Base-by-base conservation (phyloP, 2,113 vertebrate species). In the Pseudopodoces humilis region DNA sequence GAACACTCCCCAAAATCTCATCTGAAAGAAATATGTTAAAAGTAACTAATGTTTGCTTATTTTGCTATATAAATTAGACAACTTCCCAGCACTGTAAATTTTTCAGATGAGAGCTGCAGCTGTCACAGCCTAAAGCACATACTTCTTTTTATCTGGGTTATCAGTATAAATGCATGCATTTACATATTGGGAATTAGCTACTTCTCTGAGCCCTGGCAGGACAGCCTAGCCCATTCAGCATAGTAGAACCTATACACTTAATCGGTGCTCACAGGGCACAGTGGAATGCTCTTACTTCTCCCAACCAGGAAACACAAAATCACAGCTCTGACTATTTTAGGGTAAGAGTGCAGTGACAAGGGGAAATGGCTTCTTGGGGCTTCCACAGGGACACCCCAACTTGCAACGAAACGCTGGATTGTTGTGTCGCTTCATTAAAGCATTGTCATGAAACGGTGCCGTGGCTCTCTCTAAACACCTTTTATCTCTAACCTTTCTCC, bases 131-230 rank as follows among this genome's bases (percentile, higher is more conserved):
- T 52, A 53, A 77, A 92, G 52, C 78, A 82, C 15, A 9, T 22
- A 4, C 44, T 85, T 88, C 68, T 43, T 92, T 89, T 95, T 68
- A 82, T 80, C 43, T 80, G 49, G 39, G 50, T 91, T 88, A 93
- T 80, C 81, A 95, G 68, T 90, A 89, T 28, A 91, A 95, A 91
- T 19, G 56, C 52, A 69, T 39, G 75, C 35, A 94, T 71, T 68
- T 64, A 67, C 8, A 8, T 81, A 50, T 27, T 67, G 75, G 39
- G 60, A 78, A 92, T 83, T 67, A 94, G 23, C 91, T 67, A 59
- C 24, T 78, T 72, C 77, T 87, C 25, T 67, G 83, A 77, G 77
- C 58, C 60, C 74, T 43, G 49, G 69, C 53, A 84, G 46, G 58
- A 53, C 37, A 47, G 15, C 23, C 46, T 46, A 16, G 70, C 59